Evolutionary conservation across 2,888 invertebrate species (phyloP).

Genomic region (Tiliacea citrago): DNA sequence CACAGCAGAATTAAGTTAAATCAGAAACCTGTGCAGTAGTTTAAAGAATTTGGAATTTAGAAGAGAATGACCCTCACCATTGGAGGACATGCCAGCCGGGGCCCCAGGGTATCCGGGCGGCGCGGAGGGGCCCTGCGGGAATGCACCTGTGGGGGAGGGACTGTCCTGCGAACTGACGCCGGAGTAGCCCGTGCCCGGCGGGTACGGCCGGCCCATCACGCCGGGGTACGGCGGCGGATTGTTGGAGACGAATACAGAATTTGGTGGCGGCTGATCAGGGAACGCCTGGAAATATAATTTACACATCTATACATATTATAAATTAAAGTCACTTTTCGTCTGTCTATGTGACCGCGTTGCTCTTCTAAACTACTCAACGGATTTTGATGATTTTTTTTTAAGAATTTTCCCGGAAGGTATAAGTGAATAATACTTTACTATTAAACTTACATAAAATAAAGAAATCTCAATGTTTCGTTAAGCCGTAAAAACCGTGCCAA

Average conservation of each 20-base stretch:
- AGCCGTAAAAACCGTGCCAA: background rate
- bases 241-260: constrained; percentile 97
- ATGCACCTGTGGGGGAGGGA: constrained; percentile 71
- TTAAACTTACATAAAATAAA: background rate
- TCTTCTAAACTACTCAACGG: background rate
- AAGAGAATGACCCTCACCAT: constrained; percentile 74
- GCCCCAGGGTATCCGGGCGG: constrained; percentile 77
- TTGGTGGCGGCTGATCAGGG: constrained; percentile 93
- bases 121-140: constrained; percentile 65
- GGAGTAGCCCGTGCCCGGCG: constrained; percentile 77
- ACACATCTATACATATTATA: background rate
- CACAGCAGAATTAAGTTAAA: background rate
- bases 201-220: constrained; percentile 87
- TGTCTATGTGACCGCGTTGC: background rate
- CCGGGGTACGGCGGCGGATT: constrained; percentile 99
- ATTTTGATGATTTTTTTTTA: background rate
- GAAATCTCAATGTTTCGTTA: background rate
- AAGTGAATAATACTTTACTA: background rate
- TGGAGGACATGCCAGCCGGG: constrained; percentile 78
- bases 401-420: background rate
- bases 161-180: constrained; percentile 69
- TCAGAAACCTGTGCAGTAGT: background rate
- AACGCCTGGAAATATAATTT: constrained; percentile 86
- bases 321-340: background rate
- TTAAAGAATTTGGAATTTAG: constrained; percentile 52